These are phyloP conservation scores for Drosophila repleta DNA, from an alignment of 1,140 invertebrate species.

Conservation along the genomic window DNA sequence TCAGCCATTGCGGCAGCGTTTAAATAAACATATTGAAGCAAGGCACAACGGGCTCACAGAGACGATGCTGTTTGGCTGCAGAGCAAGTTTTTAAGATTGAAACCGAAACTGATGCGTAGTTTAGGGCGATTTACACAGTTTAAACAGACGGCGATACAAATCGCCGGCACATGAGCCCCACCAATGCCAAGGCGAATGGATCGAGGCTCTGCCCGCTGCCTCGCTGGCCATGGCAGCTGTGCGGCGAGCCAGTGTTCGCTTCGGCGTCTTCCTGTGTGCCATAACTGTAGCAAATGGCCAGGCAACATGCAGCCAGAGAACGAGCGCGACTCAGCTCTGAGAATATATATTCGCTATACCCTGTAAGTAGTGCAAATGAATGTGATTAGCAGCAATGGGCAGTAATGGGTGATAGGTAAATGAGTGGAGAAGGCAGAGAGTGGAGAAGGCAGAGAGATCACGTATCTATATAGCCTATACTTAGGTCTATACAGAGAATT, in stretches of 20 bases:
- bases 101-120: constrained; percentile 83
- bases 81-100: constrained; percentile 70
- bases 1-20: constrained; percentile 13
- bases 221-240: constrained; percentile 48
- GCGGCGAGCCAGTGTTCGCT: constrained; percentile 8
- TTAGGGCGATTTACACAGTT: constrained; percentile 83
- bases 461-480: no score
- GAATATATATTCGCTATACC: constrained; percentile 14
- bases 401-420: not conserved
- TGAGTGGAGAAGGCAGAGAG: not conserved
- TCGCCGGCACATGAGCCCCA: constrained; percentile 60
- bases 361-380: not conserved
- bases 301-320: constrained; percentile 61
- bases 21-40: constrained; percentile 68
- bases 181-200: not conserved
- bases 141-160: constrained; percentile 80
- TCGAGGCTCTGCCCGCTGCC: not conserved
- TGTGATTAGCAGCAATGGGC: not conserved
- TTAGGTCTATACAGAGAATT: no score
- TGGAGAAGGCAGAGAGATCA: no score
- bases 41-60: not conserved
- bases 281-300: constrained; percentile 79
- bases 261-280: constrained; percentile 71
- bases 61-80: not conserved
- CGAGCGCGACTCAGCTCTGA: constrained; percentile 1